Conservation (phyloP, 37 sponge, comb jelly and placozoan genomes). For the Mnemiopsis leidyi region DNA sequence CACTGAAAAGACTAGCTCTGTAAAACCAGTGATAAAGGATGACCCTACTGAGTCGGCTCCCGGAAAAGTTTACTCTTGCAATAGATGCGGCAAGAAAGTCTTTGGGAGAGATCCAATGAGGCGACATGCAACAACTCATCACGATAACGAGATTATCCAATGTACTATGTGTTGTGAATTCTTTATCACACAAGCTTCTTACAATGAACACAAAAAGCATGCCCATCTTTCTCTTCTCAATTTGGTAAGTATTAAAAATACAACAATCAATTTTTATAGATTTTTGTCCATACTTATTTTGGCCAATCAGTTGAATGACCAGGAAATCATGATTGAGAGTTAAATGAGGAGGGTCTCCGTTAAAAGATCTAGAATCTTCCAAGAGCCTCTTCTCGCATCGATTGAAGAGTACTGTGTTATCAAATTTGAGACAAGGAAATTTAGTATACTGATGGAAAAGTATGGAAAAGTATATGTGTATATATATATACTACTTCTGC, state of each 20-base stretch:
- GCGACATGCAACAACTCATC: constrained; percentile 19
- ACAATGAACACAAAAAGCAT: background rate
- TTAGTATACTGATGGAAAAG: no score
- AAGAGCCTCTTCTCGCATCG: no score
- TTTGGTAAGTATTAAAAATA: constrained; percentile 8
- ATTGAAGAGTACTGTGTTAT: no score
- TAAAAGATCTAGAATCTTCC: no score
- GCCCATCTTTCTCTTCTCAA: background rate
- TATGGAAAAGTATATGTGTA: no score
- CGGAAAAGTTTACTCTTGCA: constrained; percentile 36
- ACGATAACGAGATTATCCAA: background rate
- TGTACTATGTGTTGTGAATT: constrained; percentile 14
- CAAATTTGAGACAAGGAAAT: no score
- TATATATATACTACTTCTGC: no score
- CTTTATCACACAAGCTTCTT: background rate
- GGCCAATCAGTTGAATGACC: no score
- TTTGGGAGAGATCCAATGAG: constrained; percentile 34
- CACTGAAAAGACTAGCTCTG: background rate
- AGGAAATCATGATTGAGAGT: no score
- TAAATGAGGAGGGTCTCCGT: no score
- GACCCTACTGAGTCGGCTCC: background rate
- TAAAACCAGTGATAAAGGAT: constrained; percentile 40
- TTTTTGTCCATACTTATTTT: no score
- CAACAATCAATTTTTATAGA: no score
- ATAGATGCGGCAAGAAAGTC: background rate